Conservation (phyloP, 2,113 vertebrate genomes). For the Ceuthmochares aereus region DNA sequence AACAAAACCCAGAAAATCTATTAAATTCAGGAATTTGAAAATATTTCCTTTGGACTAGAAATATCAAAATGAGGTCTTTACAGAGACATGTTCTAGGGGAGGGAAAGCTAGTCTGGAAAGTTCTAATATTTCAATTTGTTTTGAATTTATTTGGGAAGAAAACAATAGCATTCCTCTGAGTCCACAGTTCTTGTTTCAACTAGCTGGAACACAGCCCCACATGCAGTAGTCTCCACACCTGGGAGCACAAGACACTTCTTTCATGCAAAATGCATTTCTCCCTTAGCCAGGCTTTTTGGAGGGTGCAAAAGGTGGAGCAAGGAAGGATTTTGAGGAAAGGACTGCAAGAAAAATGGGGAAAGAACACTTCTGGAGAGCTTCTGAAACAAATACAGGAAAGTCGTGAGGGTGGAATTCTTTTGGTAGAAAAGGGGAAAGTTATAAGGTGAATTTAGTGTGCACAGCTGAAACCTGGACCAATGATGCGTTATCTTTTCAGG, state of each 20-base stretch:
- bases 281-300: not conserved
- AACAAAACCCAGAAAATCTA: not conserved
- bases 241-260: not conserved
- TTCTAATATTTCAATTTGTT: not conserved
- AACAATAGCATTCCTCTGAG: not conserved
- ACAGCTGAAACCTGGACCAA: not conserved
- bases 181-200: not conserved
- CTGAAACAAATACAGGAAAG: not conserved
- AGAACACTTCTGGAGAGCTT: not conserved
- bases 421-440: not conserved
- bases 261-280: not conserved
- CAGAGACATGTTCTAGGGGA: not conserved
- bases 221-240: not conserved
- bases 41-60: constrained; percentile 45
- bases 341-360: not conserved
- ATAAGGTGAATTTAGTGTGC: not conserved
- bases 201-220: rapidly evolving
- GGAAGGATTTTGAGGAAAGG: not conserved
- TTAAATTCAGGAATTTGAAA: constrained; percentile 21
- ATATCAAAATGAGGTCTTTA: not conserved
- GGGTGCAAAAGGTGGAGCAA: not conserved
- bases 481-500: not conserved
- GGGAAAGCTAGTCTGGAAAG: constrained; percentile 3
- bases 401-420: not conserved
- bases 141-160: constrained; percentile 6